Evolutionary conservation across 2,113 vertebrate genomes (phyloP).

Genomic region (Rhineura floridana): DNA sequence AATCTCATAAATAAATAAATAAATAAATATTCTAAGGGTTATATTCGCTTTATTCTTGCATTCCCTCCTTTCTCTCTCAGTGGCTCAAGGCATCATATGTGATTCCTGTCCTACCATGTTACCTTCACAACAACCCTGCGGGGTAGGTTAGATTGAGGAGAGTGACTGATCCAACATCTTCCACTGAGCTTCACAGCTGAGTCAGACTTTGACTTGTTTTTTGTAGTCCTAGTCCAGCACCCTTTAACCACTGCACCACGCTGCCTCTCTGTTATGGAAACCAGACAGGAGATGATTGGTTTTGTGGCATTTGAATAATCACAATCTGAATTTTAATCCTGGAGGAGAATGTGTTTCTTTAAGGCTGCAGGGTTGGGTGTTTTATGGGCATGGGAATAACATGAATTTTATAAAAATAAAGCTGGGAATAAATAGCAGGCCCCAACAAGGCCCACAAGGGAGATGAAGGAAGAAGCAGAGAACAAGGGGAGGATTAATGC

Average conservation of each 20-base stretch:
- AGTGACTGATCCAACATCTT: background rate
- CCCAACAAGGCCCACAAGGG: background rate
- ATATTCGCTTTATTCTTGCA: too few relatives aligned
- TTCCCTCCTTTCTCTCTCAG: background rate
- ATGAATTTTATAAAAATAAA: background rate
- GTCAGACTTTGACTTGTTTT: background rate
- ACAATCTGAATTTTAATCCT: background rate
- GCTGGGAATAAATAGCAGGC: background rate
- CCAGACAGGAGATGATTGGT: background rate
- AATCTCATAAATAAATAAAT: too few relatives aligned
- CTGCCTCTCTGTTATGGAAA: background rate
- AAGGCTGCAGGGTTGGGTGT: background rate
- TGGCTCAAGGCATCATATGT: background rate
- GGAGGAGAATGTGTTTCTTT: background rate
- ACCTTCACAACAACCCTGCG: background rate
- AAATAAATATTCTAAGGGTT: background rate
- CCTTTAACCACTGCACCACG: background rate
- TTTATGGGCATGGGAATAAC: background rate
- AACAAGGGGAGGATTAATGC: background rate
- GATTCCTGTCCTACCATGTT: background rate
- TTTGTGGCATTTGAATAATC: too few relatives aligned
- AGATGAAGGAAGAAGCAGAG: background rate
- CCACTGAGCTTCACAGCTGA: background rate
- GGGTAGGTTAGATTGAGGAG: background rate
- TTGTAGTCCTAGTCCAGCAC: background rate